Base-by-base conservation (phyloP, 2,113 vertebrate species). In the Melanocharis versteri region DNA sequence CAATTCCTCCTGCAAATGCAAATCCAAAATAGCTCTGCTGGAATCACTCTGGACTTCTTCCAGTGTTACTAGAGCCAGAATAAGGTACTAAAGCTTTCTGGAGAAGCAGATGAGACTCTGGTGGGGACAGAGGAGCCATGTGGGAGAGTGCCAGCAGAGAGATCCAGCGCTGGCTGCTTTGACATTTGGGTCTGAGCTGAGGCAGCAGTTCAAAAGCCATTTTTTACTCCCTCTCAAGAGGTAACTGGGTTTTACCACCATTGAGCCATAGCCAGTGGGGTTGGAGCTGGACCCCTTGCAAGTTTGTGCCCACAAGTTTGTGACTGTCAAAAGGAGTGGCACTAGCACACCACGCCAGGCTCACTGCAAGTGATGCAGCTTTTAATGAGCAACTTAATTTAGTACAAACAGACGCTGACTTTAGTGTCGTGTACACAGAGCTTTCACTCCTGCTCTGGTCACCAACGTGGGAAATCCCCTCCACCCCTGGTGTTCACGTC, bases 11-110 rank as follows among this genome's bases (percentile, higher is more conserved):
- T 61, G 81, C 69, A 83, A 94, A 78, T 5, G 7, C 69, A 93
- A 90, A 91, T 90, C 83, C 86, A 89, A 93, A 96, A 94, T 71
- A 96, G 77, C 86, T 94, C 90, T 3, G 4, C 65, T 82, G 72
- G 89, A 94, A 90, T 95, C 3, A 0, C 61, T 92, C 83, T 94
- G 88, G 90, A 93, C 66, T 79, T 89, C 60, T 84, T 97, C 93
- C 96, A 96, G 86, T 2, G 12, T 39, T 87, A 76, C 72, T 48
- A 48, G 64, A 95, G 90, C 69, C 85, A 92, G 79, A 86, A 73
- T 12, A 70, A 86, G 75, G 71, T 73, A 77, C 85, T 78, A 71
- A 91, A 88, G 85, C 75, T 93, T 93, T 88, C 79, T 83, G 62
- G 20, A 93, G 93, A 5, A 68, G 84, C 84, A 87, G 87, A 93